phyloP scores from a whole-genome alignment of 1,140 invertebrate species.

The Diploscapter pachys region DNA sequence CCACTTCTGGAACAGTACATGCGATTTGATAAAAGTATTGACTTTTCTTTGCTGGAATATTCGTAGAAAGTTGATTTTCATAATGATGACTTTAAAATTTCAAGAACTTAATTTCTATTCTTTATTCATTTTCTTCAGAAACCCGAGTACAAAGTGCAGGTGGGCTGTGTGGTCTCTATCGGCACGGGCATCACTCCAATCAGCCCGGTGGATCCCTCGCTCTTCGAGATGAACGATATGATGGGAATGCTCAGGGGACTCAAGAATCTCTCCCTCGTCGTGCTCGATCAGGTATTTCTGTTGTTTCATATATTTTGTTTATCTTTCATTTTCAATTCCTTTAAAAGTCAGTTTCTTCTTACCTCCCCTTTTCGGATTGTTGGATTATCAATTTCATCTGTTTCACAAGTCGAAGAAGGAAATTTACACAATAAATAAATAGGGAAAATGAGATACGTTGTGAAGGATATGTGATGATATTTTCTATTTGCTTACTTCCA shows the following conservation, averaged over 20 bases:
- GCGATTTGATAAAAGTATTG: constrained; percentile 24
- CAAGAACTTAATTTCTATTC: constrained; percentile 20
- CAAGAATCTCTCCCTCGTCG: constrained; percentile 46
- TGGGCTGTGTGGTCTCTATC: constrained; percentile 28
- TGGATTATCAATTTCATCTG: no score
- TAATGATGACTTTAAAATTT: not conserved
- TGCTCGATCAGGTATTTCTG: constrained; percentile 45
- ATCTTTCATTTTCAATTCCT: no score
- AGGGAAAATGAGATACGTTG: no score
- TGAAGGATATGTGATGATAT: no score
- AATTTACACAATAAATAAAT: no score
- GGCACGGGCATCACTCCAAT: constrained; percentile 57
- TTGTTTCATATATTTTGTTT: not conserved
- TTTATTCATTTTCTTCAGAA: constrained; percentile 37
- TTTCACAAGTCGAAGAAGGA: no score
- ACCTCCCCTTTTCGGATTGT: no score
- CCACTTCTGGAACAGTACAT: constrained; percentile 78
- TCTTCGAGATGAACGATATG: constrained; percentile 42
- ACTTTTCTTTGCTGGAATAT: not conserved
- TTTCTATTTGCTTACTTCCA: constrained; percentile 58
- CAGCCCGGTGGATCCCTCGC: constrained; percentile 47
- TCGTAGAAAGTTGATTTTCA: not conserved
- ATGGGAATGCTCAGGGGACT: constrained; percentile 39
- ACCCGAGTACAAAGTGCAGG: constrained; percentile 13
- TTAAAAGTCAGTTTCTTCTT: no score